A percentile compares a stretch with the other conserved stretches of the same genome.
phyloP scores from a whole-genome alignment of 1,140 invertebrate genomes.

The Stegodyphus dumicola region DNA sequence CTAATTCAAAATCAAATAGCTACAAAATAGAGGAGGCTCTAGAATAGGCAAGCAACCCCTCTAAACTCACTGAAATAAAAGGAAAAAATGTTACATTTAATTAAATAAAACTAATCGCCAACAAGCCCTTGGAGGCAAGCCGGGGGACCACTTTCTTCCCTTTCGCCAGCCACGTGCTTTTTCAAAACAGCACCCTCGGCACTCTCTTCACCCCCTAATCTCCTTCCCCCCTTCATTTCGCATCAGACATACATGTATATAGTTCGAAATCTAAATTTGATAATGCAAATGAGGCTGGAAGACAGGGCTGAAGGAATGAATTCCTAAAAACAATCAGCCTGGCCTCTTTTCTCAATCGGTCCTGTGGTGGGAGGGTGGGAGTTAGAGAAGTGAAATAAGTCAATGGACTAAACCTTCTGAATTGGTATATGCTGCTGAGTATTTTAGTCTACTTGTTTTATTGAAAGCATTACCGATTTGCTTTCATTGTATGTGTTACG shows the following conservation, averaged over 20 bases:
- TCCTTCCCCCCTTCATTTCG: background rate
- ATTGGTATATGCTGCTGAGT: background rate
- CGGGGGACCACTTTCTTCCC: background rate
- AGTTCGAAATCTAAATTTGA: slow-evolving; percentile 42
- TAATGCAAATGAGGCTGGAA: slow-evolving; percentile 41
- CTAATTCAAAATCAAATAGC: slow-evolving; percentile 48
- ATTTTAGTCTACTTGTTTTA: too few relatives aligned
- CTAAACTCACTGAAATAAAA: background rate
- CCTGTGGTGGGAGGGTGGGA: background rate
- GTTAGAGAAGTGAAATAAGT: background rate
- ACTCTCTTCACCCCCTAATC: background rate
- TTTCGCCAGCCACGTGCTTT: background rate
- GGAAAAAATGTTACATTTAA: slow-evolving; percentile 45
- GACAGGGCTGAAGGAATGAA: background rate
- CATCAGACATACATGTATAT: slow-evolving; percentile 8
- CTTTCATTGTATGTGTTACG: too few relatives aligned
- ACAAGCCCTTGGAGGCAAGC: slow-evolving; percentile 26
- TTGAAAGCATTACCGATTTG: too few relatives aligned
- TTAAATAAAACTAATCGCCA: slow-evolving; percentile 55
- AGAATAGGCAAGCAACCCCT: background rate
- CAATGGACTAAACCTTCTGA: background rate
- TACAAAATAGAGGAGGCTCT: background rate
- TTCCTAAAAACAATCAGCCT: slow-evolving; percentile 21
- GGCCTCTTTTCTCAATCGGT: background rate
- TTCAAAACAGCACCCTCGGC: background rate